Evolutionary conservation across 2,113 vertebrate species (phyloP), one percentile per base, ranked within the genome.

Genomic region (Parotia lawesii): DNA sequence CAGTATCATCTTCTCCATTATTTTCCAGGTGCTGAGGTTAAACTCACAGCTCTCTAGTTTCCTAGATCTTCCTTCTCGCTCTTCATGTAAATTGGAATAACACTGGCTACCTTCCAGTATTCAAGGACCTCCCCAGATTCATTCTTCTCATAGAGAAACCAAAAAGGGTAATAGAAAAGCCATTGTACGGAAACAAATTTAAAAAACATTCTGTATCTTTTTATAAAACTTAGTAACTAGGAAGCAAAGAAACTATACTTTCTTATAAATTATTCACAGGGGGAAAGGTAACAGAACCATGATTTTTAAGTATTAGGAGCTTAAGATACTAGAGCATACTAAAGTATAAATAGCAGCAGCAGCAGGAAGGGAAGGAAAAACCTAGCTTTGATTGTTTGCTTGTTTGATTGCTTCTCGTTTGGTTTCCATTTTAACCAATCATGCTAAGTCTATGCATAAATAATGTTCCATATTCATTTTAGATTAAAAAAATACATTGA

Each of bases 241-340:
- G 69, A 95, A 73, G 33, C 27, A 92, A 69, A 69, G 24, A 60
- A 82, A 7, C 11, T 85, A 37, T 88, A 53, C 53, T 65, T 85
- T 31, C 20, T 62, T 72, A n/a, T 57, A 91, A 92, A 90, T 92
- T 76, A 65, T 69, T 83, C 1, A 9, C 13, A 8, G 23, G 15
- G 23, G 25, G 11, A 61, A 45, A 73, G 42, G n/a, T 71, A 90
- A 75, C 45, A 69, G 64, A 92, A 54, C 60, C 33, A 62, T 87
- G 56, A 35, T 84, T 92, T 94, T 91, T 70, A 93, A 88, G 93
- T 90, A 80, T 71, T 67, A 40, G 60, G 19, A 86, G 58, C 20
- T 66, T 85, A 57, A 71, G 51, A 45, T 61, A 33, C 18, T 70
- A 48, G 25, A 48, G 48, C 24, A 48, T 48, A 48, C 13, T 48